Conservation (phyloP, 2,113 vertebrate species). For the Malurus melanocephalus region DNA sequence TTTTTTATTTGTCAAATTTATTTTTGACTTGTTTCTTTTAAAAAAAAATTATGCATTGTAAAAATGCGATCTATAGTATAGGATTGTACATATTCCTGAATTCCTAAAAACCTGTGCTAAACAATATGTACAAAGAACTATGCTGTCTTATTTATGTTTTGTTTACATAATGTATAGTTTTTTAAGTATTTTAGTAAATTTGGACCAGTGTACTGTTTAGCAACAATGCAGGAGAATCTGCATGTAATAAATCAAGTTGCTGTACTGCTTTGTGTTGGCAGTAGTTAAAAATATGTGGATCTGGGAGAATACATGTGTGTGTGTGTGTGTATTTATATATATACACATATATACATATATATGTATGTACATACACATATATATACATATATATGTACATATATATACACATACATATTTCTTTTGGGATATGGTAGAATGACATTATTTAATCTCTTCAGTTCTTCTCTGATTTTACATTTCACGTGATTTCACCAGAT, state of each 20-base stretch:
- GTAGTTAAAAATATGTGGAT: constrained; percentile 35
- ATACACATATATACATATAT: neutral
- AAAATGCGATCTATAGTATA: constrained; percentile 71
- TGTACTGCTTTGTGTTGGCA: constrained; percentile 68
- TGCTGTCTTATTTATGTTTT: constrained; percentile 91
- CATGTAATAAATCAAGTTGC: constrained; percentile 82
- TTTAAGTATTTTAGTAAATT: constrained; percentile 91
- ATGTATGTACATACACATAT: neutral
- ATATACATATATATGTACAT: neutral
- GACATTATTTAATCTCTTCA: neutral
- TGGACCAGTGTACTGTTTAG: constrained; percentile 87
- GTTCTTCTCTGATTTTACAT: neutral
- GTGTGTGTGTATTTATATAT: neutral
- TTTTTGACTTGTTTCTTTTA: constrained; percentile 69
- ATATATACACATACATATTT: neutral
- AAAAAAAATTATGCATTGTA: constrained; percentile 74
- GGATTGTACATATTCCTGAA: constrained; percentile 76
- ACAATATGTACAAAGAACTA: constrained; percentile 78
- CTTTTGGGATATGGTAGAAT: neutral
- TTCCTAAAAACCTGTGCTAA: constrained; percentile 76
- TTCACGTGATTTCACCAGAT: neutral
- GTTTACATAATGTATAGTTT: constrained; percentile 91
- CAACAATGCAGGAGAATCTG: constrained; percentile 83
- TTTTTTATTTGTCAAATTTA: constrained; percentile 67
- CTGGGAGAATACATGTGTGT: neutral